phyloP scores from a whole-genome alignment of 2,797 vertebrate species.

The Tamandua tetradactyla region DNA sequence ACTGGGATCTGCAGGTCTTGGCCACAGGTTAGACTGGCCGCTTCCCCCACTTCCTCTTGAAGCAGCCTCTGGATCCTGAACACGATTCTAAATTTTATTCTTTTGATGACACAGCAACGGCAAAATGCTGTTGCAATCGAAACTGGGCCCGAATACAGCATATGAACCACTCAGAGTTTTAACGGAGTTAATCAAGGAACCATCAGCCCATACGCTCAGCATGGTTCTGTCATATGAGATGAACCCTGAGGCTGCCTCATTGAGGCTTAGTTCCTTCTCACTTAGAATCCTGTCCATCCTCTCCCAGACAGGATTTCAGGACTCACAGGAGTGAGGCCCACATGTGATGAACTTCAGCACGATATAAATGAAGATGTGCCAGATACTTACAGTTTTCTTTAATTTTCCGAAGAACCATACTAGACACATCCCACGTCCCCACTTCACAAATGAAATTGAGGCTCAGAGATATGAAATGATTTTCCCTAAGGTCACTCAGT shows the following conservation, averaged over 20 bases:
- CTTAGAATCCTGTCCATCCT: not conserved
- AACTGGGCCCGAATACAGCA: not conserved
- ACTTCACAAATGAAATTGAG: not conserved
- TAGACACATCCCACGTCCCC: not conserved
- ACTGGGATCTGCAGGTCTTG: not conserved
- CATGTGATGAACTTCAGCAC: rapidly evolving
- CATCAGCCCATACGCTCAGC: not conserved
- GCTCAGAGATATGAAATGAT: not conserved
- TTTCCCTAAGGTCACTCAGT: not conserved
- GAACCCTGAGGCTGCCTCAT: not conserved
- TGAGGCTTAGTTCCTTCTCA: not conserved
- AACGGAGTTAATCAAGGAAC: not conserved
- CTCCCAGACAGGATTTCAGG: not conserved
- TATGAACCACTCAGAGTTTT: not conserved
- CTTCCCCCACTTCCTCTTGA: not conserved
- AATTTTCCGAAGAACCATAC: not conserved
- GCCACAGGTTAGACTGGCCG: rapidly evolving
- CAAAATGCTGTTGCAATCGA: not conserved
- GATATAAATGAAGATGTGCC: not conserved
- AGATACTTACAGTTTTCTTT: not conserved
- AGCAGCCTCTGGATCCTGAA: not conserved
- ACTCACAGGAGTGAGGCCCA: not conserved
- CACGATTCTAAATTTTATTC: not conserved
- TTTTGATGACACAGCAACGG: not conserved
- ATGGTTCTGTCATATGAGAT: not conserved